Evolutionary conservation across 1,140 invertebrate genomes (phyloP), one percentile per base, ranked within the genome.

Genomic region (Eubasilissa regina): DNA sequence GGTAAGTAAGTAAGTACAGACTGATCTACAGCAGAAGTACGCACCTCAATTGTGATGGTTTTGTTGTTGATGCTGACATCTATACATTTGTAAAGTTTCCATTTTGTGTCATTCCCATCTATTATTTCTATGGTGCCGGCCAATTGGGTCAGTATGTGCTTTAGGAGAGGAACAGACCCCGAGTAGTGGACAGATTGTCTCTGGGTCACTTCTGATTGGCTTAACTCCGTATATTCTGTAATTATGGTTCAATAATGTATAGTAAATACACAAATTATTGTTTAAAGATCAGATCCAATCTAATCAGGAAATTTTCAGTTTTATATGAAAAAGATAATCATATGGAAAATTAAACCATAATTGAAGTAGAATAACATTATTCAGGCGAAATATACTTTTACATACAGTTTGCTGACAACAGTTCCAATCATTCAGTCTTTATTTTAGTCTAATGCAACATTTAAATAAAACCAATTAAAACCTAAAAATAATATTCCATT

Each of bases 211-310:
- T 95, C 95, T 80, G 96, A 97, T 90, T 97, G 97, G 35, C 93
- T 95, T 90, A 99, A 93, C 84, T 99, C 97, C 3, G 97, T 99
- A 87, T 99, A 99, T 86, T 98, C 95, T 95, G 87, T 53, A 90
- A 86, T 55, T 35, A 44, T 78, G 66, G 70, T 12, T 10, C 12
- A 43, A 68, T 35, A 4, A 51, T 51, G n/a, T 51, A n/a, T n/a
- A n/a, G n/a, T n/a, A 13, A 51, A 51, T 15, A 51, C 25, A 6
- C 25, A 35, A 35, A 35, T 35, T 35, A 35, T 35, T 35, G 3
- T 13, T 51, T 13, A 51, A 51, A 25, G 35, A 77, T n/a, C n/a
- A n/a, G n/a, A n/a, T n/a, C n/a, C n/a, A n/a, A n/a, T n/a, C n/a
- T n/a, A n/a, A n/a, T n/a, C n/a, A n/a, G n/a, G n/a, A n/a, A n/a